phyloP scores from a whole-genome alignment of 1,140 invertebrate species.

The Drosophila tani region DNA sequence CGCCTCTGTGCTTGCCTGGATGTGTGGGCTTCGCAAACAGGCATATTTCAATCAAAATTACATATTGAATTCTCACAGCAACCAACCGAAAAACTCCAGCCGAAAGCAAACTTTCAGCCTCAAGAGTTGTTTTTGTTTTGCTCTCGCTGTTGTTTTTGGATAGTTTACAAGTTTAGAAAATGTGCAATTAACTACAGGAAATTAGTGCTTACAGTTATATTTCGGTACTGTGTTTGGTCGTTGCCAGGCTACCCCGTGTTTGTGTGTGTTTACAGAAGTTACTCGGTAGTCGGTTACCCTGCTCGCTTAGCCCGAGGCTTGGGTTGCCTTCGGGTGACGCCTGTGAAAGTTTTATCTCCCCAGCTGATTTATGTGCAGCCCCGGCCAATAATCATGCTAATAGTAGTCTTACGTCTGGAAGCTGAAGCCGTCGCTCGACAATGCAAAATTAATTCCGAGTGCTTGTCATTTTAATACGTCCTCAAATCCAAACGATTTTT shows the following conservation, averaged over 20 bases:
- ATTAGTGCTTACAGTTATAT: slow-evolving; percentile 68
- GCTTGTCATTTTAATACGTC: slow-evolving; percentile 71
- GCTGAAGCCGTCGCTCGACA: slow-evolving; percentile 37
- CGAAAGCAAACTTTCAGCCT: slow-evolving; percentile 47
- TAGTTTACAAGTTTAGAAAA: slow-evolving; percentile 66
- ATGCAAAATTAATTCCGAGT: slow-evolving; percentile 75
- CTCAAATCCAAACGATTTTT: slow-evolving; percentile 62
- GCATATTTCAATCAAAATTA: slow-evolving; percentile 82
- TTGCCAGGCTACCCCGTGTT: not conserved
- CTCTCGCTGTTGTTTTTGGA: slow-evolving; percentile 52
- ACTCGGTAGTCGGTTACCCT: not conserved
- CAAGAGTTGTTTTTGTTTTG: slow-evolving; percentile 43
- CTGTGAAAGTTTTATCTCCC: slow-evolving; percentile 2
- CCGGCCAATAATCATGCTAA: slow-evolving; percentile 46
- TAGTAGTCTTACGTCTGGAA: slow-evolving; percentile 18
- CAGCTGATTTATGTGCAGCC: slow-evolving; percentile 23
- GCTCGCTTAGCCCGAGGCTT: too few relatives aligned
- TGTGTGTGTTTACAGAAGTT: not conserved
- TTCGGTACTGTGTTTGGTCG: slow-evolving; percentile 26
- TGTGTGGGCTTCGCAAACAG: slow-evolving; percentile 64
- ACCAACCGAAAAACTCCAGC: slow-evolving; percentile 48
- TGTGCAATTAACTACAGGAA: slow-evolving; percentile 81
- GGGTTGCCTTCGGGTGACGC: not conserved
- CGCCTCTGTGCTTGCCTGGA: slow-evolving; percentile 34
- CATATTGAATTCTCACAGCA: slow-evolving; percentile 66